phyloP scores from a whole-genome alignment of 2,797 vertebrate species.

The Syncerus caffer region DNA sequence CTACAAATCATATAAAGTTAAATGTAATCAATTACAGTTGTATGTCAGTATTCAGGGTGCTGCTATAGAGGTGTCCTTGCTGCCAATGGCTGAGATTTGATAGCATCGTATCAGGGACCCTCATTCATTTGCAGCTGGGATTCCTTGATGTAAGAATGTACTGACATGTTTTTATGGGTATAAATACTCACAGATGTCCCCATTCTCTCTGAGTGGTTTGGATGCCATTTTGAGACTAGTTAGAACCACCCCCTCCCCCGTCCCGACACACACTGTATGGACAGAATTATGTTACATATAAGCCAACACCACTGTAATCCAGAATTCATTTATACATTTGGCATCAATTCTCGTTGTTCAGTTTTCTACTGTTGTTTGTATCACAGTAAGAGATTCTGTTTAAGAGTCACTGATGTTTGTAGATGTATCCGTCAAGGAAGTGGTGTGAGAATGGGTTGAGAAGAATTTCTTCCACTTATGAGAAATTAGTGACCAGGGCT shows the following conservation, averaged over 20 bases:
- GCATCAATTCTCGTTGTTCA: not conserved
- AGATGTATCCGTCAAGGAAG: not conserved
- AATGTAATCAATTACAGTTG: constrained; percentile 69
- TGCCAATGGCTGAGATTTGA: constrained; percentile 33
- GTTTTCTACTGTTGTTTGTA: not conserved
- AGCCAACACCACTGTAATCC: not conserved
- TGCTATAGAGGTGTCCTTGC: constrained; percentile 14
- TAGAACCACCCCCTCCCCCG: not conserved
- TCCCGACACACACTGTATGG: not conserved
- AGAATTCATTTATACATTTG: constrained; percentile 43
- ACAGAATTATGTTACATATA: constrained; percentile 27
- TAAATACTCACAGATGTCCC: constrained; percentile 69
- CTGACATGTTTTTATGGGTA: constrained; percentile 30
- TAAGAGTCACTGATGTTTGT: not conserved
- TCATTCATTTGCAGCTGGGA: constrained; percentile 70
- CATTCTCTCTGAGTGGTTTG: constrained; percentile 54
- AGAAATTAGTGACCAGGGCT: not conserved
- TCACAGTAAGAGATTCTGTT: not conserved
- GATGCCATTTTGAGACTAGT: constrained; percentile 51
- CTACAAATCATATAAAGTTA: constrained; percentile 49
- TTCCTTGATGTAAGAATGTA: constrained; percentile 56
- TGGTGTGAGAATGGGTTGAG: not conserved
- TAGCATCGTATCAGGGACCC: constrained; percentile 4
- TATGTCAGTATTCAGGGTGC: constrained; percentile 38
- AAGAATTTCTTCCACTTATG: not conserved